Conservation (phyloP, 2,888 invertebrate genomes). For the Pristionchus exspectatus region DNA sequence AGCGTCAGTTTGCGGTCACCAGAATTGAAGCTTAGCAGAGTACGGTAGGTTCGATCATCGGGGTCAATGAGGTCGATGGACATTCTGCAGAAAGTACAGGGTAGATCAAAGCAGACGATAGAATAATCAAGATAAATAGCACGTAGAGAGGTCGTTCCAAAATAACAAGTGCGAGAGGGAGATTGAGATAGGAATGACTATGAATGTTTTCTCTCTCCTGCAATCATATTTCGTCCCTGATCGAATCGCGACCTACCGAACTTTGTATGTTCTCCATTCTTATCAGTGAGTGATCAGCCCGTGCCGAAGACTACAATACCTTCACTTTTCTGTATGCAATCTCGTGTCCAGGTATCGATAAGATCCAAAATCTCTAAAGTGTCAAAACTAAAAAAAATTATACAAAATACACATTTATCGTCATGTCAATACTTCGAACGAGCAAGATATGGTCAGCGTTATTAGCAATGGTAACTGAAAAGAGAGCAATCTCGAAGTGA, state of each 20-base stretch:
- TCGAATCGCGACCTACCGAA: neutral
- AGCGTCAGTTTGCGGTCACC: constrained; percentile 19
- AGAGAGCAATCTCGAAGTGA: constrained; percentile 15
- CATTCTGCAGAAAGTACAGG: constrained; percentile 17
- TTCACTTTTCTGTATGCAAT: neutral
- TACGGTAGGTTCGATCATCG: constrained; percentile 23
- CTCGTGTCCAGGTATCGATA: neutral
- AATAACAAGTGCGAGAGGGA: neutral
- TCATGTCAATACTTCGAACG: constrained; percentile 17
- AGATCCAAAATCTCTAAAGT: neutral
- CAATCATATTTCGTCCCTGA: neutral
- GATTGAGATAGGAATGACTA: neutral
- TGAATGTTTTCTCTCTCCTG: neutral
- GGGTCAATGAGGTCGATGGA: constrained; percentile 18
- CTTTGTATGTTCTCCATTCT: neutral
- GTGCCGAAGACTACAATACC: neutral
- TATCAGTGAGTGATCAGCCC: neutral
- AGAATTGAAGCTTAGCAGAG: neutral
- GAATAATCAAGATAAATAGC: neutral
- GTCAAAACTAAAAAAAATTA: neutral
- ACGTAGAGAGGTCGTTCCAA: neutral
- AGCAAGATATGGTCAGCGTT: constrained; percentile 18
- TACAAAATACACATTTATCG: constrained; percentile 33
- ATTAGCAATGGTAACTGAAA: neutral
- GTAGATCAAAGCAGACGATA: neutral